A percentile compares a stretch with the other conserved stretches of the same genome.
Evolutionary conservation across 2,888 invertebrate species (phyloP).

Genomic region (Onchidella celtica): DNA sequence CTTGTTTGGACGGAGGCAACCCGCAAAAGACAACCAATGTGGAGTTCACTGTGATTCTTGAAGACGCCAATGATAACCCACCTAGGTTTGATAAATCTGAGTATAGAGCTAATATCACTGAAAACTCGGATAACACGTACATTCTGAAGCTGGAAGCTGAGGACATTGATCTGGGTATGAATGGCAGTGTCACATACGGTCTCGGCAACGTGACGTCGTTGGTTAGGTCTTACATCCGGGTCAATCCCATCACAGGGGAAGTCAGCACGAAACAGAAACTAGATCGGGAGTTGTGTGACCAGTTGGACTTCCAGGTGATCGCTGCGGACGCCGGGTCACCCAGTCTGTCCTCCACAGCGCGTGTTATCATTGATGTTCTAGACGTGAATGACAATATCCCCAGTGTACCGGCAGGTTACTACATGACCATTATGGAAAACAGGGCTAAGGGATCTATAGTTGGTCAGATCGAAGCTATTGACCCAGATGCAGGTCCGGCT

Average conservation of each 20-base stretch:
- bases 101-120: slow-evolving; percentile 65
- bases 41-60: slow-evolving; percentile 66
- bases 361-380: slow-evolving; percentile 61
- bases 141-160: slow-evolving; percentile 68
- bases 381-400: slow-evolving; percentile 71
- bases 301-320: slow-evolving; percentile 64
- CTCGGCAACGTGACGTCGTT: slow-evolving; percentile 55
- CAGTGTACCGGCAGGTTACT: slow-evolving; percentile 61
- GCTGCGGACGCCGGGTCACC: slow-evolving; percentile 66
- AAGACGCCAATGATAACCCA: slow-evolving; percentile 75
- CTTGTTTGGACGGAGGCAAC: slow-evolving; percentile 70
- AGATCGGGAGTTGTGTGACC: slow-evolving; percentile 63
- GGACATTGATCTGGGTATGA: slow-evolving; percentile 69
- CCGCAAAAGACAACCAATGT: slow-evolving; percentile 63
- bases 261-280: slow-evolving; percentile 62
- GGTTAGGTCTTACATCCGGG: slow-evolving; percentile 37
- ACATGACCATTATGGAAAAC: slow-evolving; percentile 63
- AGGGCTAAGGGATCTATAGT: slow-evolving; percentile 55
- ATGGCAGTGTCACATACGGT: slow-evolving; percentile 64
- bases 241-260: slow-evolving; percentile 60
- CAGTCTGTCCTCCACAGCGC: slow-evolving; percentile 60
- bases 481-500: slow-evolving; percentile 61
- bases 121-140: slow-evolving; percentile 68
- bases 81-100: slow-evolving; percentile 65
- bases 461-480: slow-evolving; percentile 61